Base-by-base conservation (phyloP, 2,797 vertebrate genomes). In the Huso huso region DNA sequence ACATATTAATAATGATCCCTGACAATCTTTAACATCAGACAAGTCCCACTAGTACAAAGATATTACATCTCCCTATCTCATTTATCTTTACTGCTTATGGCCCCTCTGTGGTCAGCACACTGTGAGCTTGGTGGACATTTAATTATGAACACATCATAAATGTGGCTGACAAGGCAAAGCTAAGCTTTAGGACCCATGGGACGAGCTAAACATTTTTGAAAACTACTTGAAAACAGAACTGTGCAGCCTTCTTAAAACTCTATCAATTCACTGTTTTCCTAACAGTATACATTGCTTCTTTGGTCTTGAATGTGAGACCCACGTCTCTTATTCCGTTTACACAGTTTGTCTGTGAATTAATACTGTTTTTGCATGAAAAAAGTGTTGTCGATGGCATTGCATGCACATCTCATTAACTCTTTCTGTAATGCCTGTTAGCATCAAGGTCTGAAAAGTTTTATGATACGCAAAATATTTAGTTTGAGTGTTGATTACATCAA, bases 1-100 rank as follows among this genome's bases (percentile, higher is more conserved):
- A 89, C 86, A 88, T 88, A 91, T 89, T 93, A 90, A 93, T 95
- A 93, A 94, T 94, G 91, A 91, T 90, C 90, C 79, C 83, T 91
- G 90, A 92, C 91, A 91, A 90, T 90, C 89, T 89, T 90, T 89
- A 93, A 89, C 91, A 90, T 89, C 87, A 88, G 86, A 89, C 69
- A 73, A 89, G 87, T 90, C 90, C 91, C 88, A 90, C 88, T 86
- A 90, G 90, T 92, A 89, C 85, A 85, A 87, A 88, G 87, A 92
- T 93, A 94, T 93, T 93, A 86, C 91, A 90, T 87, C 86, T 86
- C 89, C 87, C 75, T 70, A 79, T 88, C 90, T 91, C 92, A 93
- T 94, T 91, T 86, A 94, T 94, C 92, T 93, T 90, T 83, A 86
- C 79, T 83, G 88, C 89, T 88, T 89, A 87, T 83, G 82, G 88